Evolutionary conservation across 1,140 invertebrate species (phyloP), one percentile per base, ranked within the genome.

Genomic region (Lerema accius): DNA sequence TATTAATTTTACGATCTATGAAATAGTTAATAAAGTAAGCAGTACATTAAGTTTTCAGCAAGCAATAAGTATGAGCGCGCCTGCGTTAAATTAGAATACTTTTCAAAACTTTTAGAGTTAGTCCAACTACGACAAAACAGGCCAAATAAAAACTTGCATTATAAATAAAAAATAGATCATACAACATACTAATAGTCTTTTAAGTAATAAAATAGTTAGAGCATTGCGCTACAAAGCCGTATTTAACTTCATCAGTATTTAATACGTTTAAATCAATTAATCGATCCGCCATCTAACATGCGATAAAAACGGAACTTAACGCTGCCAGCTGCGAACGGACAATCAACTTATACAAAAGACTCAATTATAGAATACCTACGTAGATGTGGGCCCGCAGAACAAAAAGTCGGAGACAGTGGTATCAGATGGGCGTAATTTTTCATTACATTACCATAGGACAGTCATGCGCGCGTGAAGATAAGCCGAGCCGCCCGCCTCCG

Each of bases 401-500:
- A 84, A 83, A 82, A 80, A 79, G 63, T 53, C 63, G 65, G 78
- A 80, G 81, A 73, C 78, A 71, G 77, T 61, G 72, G 74, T 87
- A 86, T 85, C 86, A 85, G 86, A 82, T 84, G 82, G 61, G 69
- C 71, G 84, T 88, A 89, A 89, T 89, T 89, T 89, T 89, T 88
- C 86, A 87, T 89, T 85, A 86, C 84, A 89, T 89, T 89, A 88
- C 76, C 80, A 80, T 77, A 73, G 78, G 78, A 82, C 80, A 80
- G 80, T 76, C 82, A 76, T 73, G 84, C 76, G 75, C 75, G 83
- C 76, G 82, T 86, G 79, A 86, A 86, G 83, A 89, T 86, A 89
- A 89, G 79, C 73, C 70, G 55, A 56, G 62, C 68, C 63, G 51
- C 64, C 48, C 51, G 50, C 53, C 79, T 68, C 65, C 42, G 69